Conservation (phyloP, 1,140 invertebrate species). For the Bilobella aurantiaca region DNA sequence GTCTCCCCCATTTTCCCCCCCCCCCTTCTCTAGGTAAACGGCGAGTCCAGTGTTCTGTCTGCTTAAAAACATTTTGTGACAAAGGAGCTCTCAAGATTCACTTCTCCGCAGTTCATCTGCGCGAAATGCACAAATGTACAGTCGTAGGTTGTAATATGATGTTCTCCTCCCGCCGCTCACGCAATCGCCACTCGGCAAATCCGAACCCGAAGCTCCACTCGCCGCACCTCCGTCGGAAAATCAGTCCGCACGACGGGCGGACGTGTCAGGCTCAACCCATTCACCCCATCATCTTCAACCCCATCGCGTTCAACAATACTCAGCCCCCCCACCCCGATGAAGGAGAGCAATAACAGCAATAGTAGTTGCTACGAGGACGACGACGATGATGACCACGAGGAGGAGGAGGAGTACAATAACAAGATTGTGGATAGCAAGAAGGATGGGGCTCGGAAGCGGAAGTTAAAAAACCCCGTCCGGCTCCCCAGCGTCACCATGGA, state of each 20-base stretch:
- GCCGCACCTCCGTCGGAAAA: slow-evolving; percentile 79
- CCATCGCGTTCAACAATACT: no score
- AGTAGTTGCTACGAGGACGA: no score
- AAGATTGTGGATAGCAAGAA: slow-evolving; percentile 21
- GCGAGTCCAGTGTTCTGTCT: slow-evolving; percentile 94
- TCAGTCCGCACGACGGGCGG: slow-evolving; percentile 82
- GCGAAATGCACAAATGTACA: slow-evolving; percentile 99
- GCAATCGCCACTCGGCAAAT: slow-evolving; percentile 94
- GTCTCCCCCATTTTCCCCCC: neutral
- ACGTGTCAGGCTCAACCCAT: slow-evolving; percentile 44
- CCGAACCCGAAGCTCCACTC: slow-evolving; percentile 97
- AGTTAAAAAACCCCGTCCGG: slow-evolving; percentile 27
- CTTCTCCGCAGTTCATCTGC: slow-evolving; percentile 94
- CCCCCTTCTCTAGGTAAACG: slow-evolving; percentile 62
- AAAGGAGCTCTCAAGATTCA: slow-evolving; percentile 99
- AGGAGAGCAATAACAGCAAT: no score
- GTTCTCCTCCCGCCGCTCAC: slow-evolving; percentile 81
- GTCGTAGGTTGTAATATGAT: slow-evolving; percentile 98
- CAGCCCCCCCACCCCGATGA: no score
- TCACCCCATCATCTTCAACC: neutral
- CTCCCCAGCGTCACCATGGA: slow-evolving; percentile 23
- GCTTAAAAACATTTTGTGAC: slow-evolving; percentile 98
- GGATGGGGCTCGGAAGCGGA: slow-evolving; percentile 30
- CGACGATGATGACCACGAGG: no score
- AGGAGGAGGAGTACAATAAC: no score